A percentile compares a stretch with the other conserved stretches of the same genome.
These are phyloP conservation scores for Kradibia gibbosae DNA, from an alignment of 1,140 invertebrate genomes.

Conservation along the genomic window DNA sequence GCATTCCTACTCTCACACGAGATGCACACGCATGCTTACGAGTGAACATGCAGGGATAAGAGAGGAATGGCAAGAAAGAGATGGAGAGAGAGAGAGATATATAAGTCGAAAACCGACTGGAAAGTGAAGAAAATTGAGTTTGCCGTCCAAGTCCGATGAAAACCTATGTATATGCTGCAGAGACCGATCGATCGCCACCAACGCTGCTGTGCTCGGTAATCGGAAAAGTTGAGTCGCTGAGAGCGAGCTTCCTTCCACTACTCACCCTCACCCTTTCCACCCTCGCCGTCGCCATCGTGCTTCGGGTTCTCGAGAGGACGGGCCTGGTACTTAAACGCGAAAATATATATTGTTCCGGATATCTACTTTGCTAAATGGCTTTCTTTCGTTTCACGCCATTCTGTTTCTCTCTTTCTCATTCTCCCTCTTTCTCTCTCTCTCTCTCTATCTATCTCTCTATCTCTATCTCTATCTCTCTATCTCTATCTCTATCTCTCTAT, in stretches of 20 bases:
- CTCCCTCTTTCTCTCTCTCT: not conserved
- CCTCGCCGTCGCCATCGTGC: not conserved
- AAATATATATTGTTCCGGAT: conserved; percentile 40
- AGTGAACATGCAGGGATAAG: not conserved
- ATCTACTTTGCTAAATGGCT: conserved; percentile 46
- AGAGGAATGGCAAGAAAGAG: not conserved
- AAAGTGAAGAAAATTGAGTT: conserved; percentile 53
- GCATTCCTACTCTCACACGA: conserved; percentile 17
- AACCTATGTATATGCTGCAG: conserved; percentile 10
- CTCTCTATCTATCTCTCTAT: conserved; percentile 20
- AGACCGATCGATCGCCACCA: conserved; percentile 26
- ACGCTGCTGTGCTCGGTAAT: conserved; percentile 33
- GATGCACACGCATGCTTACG: not conserved
- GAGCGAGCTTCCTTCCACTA: not conserved
- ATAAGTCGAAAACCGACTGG: conserved; percentile 20
- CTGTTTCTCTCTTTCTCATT: not conserved
- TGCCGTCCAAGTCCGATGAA: conserved; percentile 47
- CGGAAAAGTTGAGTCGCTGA: conserved; percentile 46
- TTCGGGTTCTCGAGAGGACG: not conserved
- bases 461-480: not conserved
- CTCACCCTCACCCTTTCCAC: not conserved
- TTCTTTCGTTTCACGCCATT: conserved; percentile 29
- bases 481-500: not conserved
- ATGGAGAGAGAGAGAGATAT: not conserved
- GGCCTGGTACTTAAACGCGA: conserved; percentile 26